Evolutionary conservation across 2,888 invertebrate species (phyloP), one percentile per base, ranked within the genome.

Genomic region (Drosophila tripunctata): DNA sequence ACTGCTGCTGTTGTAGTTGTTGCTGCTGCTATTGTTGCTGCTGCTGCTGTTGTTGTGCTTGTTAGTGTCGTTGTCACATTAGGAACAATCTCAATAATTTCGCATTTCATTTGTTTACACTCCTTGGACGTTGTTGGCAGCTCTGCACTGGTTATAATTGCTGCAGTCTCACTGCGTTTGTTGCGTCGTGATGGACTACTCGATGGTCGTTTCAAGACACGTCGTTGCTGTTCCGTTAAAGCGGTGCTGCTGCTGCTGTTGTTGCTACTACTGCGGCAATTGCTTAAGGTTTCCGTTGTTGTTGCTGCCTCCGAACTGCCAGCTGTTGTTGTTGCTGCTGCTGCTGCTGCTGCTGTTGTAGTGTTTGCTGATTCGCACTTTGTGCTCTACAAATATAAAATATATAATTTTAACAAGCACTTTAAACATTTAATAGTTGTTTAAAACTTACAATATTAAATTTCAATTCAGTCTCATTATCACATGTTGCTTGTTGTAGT

Each of bases 391-490:
- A 60, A 65, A 7, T 21, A 15, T 1, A 6, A 36, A 24, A 0
- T n/a, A n/a, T n/a, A 40, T 7, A 10, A 10, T 24, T 2, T 50
- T 8, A 10, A 5, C 31, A 6, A 10, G 27, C 12, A 3, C 4
- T 14, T 36, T 8, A 5, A 21, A 8, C 30, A 44, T 30, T 19
- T 14, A 24, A 17, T 14, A 6, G 6, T 21, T 22, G 8, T 38
- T 10, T 30, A 4, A 4, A 38, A 7, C 75, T 52, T 73, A 86
- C 84, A 79, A 69, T 68, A 72, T 86, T 81, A 68, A 62, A 73
- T 76, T 82, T 75, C 73, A 71, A 56, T 74, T 87, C 85, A 86
- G 85, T 86, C 85, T 86, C 82, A 78, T 82, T 86, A 86, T 87
- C 87, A 86, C 87, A 86, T 88, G 73, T 83, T 78, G 74, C 77